phyloP scores from a whole-genome alignment of 2,113 vertebrate species.

The Triplophysa dalaica region DNA sequence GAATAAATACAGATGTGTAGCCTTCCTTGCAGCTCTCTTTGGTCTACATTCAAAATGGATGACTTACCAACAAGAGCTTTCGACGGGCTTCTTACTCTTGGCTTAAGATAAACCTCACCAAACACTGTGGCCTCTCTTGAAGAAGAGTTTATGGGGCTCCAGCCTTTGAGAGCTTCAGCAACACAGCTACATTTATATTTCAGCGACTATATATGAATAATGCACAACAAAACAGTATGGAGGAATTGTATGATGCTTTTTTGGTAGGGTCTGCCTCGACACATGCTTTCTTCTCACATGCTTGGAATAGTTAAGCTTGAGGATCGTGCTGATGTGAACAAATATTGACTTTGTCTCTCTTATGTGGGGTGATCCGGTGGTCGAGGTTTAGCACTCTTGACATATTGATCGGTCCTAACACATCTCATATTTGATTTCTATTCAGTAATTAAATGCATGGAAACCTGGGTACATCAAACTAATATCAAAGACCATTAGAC shows the following conservation, averaged over 20 bases:
- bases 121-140: constrained; percentile 54
- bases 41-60: constrained; percentile 62
- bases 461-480: constrained; percentile 66
- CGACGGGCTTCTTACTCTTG: constrained; percentile 41
- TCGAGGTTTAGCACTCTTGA: constrained; percentile 59
- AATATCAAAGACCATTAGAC: constrained; percentile 64
- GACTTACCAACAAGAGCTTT: constrained; percentile 55
- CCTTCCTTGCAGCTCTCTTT: constrained; percentile 46
- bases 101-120: constrained; percentile 60
- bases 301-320: constrained; percentile 58
- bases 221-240: constrained; percentile 83
- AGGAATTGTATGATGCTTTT: constrained; percentile 87
- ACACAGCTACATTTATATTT: constrained; percentile 87
- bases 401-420: constrained; percentile 77
- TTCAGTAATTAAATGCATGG: constrained; percentile 70
- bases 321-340: constrained; percentile 71
- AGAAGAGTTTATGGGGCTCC: constrained; percentile 59
- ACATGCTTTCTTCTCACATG: constrained; percentile 49
- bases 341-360: constrained; percentile 72
- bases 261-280: constrained; percentile 75
- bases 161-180: constrained; percentile 68
- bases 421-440: constrained; percentile 74
- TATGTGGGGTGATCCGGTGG: constrained; percentile 53
- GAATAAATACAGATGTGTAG: constrained; percentile 55
- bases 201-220: constrained; percentile 88